Conservation (phyloP, 2,797 vertebrate species). For the Aselliscus stoliczkanus region DNA sequence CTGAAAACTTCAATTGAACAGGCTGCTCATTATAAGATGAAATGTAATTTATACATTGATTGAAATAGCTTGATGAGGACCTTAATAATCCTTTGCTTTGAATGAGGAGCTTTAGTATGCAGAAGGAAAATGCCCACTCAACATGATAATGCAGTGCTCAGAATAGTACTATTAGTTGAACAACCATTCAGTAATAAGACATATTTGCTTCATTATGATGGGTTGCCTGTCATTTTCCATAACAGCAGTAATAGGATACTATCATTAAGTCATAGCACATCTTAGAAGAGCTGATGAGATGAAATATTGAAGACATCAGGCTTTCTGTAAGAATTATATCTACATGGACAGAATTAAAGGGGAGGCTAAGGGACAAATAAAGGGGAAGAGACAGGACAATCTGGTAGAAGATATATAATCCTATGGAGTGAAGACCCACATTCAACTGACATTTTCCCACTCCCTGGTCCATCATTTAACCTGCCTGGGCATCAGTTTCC, state of each 20-base stretch:
- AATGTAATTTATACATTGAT: slow-evolving; percentile 55
- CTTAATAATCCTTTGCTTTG: slow-evolving; percentile 52
- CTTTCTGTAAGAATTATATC: slow-evolving; percentile 14
- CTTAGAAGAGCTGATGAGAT: not conserved
- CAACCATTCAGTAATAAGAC: slow-evolving; percentile 27
- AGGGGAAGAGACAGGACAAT: not conserved
- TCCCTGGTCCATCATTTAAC: not conserved
- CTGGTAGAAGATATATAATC: not conserved
- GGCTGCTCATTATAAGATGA: slow-evolving; percentile 52
- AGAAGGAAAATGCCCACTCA: slow-evolving; percentile 25
- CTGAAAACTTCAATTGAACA: slow-evolving; percentile 50
- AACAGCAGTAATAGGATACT: slow-evolving; percentile 38
- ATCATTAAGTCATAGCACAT: slow-evolving; percentile 30
- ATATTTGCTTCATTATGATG: slow-evolving; percentile 31
- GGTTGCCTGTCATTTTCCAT: slow-evolving; percentile 36
- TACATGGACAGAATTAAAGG: not conserved
- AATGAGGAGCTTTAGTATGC: slow-evolving; percentile 12
- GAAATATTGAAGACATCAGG: slow-evolving; percentile 32
- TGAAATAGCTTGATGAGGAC: slow-evolving; percentile 53
- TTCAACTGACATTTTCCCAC: not conserved
- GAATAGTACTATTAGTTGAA: slow-evolving; percentile 28
- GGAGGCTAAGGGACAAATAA: not conserved
- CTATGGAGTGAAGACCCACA: not conserved
- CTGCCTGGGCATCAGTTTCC: not conserved
- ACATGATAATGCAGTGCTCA: slow-evolving; percentile 37